Evolutionary conservation across 2,888 invertebrate species (phyloP), one percentile per base, ranked within the genome.

Genomic region (Thereva nobilitata): DNA sequence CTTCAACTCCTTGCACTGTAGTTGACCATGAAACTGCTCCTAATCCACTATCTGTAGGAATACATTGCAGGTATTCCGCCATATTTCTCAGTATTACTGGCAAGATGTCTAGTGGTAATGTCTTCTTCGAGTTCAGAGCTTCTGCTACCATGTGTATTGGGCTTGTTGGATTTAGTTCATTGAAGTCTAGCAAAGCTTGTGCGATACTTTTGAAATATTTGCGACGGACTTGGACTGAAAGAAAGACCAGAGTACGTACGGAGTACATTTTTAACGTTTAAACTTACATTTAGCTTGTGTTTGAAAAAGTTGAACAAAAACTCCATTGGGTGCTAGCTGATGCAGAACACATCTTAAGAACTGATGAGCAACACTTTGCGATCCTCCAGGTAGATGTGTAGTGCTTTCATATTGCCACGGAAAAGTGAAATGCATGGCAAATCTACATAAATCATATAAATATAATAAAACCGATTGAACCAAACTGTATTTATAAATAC

Each of bases 321-420:
- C 92, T 71, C 97, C 96, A 80, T 98, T 96, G 0, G 97, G 96
- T 0, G 97, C 95, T 64, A 99, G 84, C 82, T 98, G 97, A 78
- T 99, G 98, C 64, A 99, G 85, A 69, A 95, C 92, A 78, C 97
- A 98, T 73, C 99, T 88, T 68, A 99, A 84, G 83, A 98, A 97
- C 83, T 99, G 99, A 78, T 96, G 91, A 34, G 97, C 97, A 38
- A 98, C 96, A 77, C 95, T 95, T 71, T 94, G 90, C 4, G 94
- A 93, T 76, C 96, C 95, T 69, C 97, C 97, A 0, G 98, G 96
- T 71, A 97, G 84, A 71, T 97, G 93, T 47, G 93, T 87, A 75
- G 89, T 90, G 71, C 89, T 90, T 78, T 93, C 94, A 70, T 86
- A 88, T 82, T 95, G 94, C 95, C 95, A 95, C 35, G 93, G 89